A percentile compares a stretch with the other conserved stretches of the same genome.
Conservation (phyloP, 2,113 vertebrate species). For the Ranitomeya imitator region DNA sequence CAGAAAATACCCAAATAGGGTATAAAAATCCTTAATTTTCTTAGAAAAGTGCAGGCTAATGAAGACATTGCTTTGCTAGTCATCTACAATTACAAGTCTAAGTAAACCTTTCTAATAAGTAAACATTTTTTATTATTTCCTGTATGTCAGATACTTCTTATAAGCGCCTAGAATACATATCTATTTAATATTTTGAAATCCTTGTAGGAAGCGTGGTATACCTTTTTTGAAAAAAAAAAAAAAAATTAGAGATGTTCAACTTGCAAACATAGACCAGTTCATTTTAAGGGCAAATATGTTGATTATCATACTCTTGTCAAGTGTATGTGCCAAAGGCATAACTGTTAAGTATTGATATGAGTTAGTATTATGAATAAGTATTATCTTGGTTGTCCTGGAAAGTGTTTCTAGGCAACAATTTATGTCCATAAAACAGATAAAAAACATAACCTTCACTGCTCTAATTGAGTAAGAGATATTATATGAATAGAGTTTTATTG, state of each 20-base stretch:
- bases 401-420: constrained; percentile 39
- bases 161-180: background rate
- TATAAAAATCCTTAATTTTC: too few relatives aligned
- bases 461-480: constrained; percentile 35
- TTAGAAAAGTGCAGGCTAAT: too few relatives aligned
- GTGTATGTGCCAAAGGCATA: background rate
- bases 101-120: too few relatives aligned
- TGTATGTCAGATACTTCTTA: too few relatives aligned
- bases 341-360: background rate
- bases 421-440: constrained; percentile 20
- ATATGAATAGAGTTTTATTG: constrained; percentile 25
- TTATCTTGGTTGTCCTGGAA: background rate
- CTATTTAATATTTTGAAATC: background rate
- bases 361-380: background rate
- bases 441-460: constrained; percentile 17
- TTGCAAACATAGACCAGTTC: background rate
- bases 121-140: too few relatives aligned
- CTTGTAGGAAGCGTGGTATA: background rate
- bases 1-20: too few relatives aligned
- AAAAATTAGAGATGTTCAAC: background rate
- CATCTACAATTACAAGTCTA: too few relatives aligned
- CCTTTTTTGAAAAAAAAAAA: background rate
- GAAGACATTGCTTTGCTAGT: too few relatives aligned
- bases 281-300: background rate
- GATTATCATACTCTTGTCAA: background rate